Conservation (phyloP, 2,888 invertebrate species). For the Chalcis sispes region DNA sequence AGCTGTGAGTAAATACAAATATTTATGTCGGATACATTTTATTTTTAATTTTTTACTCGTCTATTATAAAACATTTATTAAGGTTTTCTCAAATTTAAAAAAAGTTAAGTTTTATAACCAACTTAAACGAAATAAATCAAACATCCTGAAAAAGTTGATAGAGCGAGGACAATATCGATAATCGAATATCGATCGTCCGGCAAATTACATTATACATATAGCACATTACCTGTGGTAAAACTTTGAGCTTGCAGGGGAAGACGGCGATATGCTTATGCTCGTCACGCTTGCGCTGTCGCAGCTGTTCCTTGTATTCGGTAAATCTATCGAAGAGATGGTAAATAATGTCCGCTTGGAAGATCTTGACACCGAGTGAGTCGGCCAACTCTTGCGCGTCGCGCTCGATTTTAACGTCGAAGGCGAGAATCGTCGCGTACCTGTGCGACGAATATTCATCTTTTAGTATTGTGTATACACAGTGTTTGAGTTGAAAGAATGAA, state of each 20-base stretch:
- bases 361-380: constrained; percentile 93
- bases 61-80: too few relatives aligned
- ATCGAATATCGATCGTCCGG: too few relatives aligned
- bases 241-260: constrained; percentile 95
- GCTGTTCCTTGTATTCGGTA: constrained; percentile 92
- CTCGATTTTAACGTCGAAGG: constrained; percentile 99
- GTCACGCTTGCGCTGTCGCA: constrained; percentile 93
- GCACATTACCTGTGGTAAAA: constrained; percentile 87
- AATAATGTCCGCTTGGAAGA: constrained; percentile 99
- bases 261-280: constrained; percentile 98
- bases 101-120: too few relatives aligned
- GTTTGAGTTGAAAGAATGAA: too few relatives aligned
- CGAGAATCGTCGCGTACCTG: constrained; percentile 96
- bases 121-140: too few relatives aligned
- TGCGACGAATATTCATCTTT: background rate
- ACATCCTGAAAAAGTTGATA: too few relatives aligned
- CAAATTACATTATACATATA: constrained; percentile 61
- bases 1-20: too few relatives aligned
- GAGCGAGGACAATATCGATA: too few relatives aligned
- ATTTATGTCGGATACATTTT: too few relatives aligned
- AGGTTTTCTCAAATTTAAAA: too few relatives aligned
- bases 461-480: too few relatives aligned
- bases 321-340: constrained; percentile 99
- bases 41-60: too few relatives aligned
- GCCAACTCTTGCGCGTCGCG: constrained; percentile 98